phyloP scores from a whole-genome alignment of 2,113 vertebrate species.

The Gobiocypris rarus region DNA sequence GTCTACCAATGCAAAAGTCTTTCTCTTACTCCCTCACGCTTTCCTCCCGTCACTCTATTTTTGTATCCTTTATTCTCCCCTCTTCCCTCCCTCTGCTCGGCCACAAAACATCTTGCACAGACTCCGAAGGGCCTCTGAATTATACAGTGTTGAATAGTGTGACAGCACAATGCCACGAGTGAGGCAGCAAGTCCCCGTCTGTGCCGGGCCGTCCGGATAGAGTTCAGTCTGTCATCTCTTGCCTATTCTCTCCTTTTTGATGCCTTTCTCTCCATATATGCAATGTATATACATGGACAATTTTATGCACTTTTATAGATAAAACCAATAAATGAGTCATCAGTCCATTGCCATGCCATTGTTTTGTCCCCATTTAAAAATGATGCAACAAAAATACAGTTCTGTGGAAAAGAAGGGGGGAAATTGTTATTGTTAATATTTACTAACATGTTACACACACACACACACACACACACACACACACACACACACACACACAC shows the following conservation, averaged over 20 bases:
- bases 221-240: constrained; percentile 9
- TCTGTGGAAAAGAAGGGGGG: background rate
- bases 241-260: constrained; percentile 50
- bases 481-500: no score
- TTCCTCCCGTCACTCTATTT: constrained; percentile 30
- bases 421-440: background rate
- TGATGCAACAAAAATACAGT: background rate
- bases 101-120: constrained; percentile 6
- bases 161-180: constrained; percentile 26
- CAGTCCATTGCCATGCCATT: background rate
- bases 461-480: no score
- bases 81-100: background rate
- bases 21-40: constrained; percentile 8
- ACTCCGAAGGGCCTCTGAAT: constrained; percentile 28
- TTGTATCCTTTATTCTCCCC: background rate
- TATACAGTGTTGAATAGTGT: constrained; percentile 32
- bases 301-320: constrained; percentile 50
- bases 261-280: constrained; percentile 34
- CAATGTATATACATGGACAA: constrained; percentile 62
- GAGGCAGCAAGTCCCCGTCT: constrained; percentile 3
- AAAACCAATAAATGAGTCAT: constrained; percentile 59
- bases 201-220: background rate
- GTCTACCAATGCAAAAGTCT: background rate
- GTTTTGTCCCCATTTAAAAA: no score
- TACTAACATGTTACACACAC: background rate